Evolutionary conservation across 2,888 invertebrate species (phyloP).

Genomic region (Hypomecis atomaria): DNA sequence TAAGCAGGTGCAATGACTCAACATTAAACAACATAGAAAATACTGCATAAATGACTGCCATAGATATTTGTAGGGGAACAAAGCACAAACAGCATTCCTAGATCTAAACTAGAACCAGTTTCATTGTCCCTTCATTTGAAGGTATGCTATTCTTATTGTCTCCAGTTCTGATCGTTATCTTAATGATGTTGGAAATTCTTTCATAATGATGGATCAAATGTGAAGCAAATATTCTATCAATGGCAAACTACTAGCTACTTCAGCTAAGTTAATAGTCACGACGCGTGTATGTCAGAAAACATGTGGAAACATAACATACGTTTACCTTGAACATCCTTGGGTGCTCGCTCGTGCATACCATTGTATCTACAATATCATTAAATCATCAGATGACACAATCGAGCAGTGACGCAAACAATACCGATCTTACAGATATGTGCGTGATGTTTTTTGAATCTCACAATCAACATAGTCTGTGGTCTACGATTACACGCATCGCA

Average conservation of each 20-base stretch:
- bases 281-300: too few species aligned
- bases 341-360: conserved; percentile 7
- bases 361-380: conserved; percentile 14
- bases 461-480: conserved; percentile 16
- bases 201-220: conserved; percentile 24
- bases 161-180: conserved; percentile 30
- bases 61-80: conserved; percentile 13
- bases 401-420: conserved; percentile 1
- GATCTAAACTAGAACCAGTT: conserved; percentile 21
- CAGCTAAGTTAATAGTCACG: too few species aligned
- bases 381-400: conserved; percentile 22
- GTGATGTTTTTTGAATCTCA: conserved; percentile 21
- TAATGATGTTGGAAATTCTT: conserved; percentile 32
- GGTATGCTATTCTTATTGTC: conserved; percentile 11
- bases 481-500: conserved; percentile 20
- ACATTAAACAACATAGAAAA: not conserved
- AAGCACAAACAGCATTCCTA: conserved; percentile 24
- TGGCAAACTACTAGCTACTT: too few species aligned
- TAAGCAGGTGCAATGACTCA: conserved; percentile 27
- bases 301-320: not conserved
- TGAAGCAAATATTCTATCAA: not conserved
- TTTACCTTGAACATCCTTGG: conserved; percentile 4
- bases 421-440: conserved; percentile 19
- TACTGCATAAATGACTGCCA: conserved; percentile 4
- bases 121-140: conserved; percentile 29